Percentiles rank a stretch among this genome's conserved stretches.
These are phyloP conservation scores for Bovichtus variegatus DNA, from an alignment of 2,797 vertebrate species.

Conservation along the genomic window DNA sequence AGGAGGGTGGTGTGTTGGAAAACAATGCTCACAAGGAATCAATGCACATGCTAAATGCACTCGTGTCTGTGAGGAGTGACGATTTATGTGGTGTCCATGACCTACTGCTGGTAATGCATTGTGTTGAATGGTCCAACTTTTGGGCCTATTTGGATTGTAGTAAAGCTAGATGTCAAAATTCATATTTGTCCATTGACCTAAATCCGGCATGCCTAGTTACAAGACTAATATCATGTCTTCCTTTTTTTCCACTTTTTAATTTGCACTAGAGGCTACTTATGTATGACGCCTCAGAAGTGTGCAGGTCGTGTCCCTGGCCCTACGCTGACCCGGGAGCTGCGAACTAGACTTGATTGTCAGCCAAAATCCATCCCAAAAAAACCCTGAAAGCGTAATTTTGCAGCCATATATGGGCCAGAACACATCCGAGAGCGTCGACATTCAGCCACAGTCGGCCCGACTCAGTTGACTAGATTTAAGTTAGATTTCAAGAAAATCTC, in stretches of 20 bases:
- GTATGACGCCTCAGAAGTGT: neutral
- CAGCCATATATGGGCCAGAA: neutral
- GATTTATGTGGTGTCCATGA: slow-evolving; percentile 25
- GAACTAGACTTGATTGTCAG: neutral
- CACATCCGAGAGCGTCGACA: neutral
- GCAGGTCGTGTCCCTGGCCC: neutral
- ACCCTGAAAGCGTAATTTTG: neutral
- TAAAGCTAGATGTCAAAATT: neutral
- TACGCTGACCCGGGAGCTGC: neutral
- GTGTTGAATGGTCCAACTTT: neutral
- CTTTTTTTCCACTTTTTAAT: too few relatives aligned
- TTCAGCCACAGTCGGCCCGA: neutral
- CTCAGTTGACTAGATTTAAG: too few relatives aligned
- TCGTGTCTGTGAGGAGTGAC: slow-evolving; percentile 47
- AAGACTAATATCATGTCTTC: neutral
- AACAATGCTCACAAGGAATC: slow-evolving; percentile 71
- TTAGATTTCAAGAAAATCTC: too few relatives aligned
- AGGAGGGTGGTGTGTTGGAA: slow-evolving; percentile 56
- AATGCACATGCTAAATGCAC: slow-evolving; percentile 70
- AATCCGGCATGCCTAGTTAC: neutral
- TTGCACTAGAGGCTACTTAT: neutral
- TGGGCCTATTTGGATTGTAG: neutral
- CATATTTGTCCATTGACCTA: neutral
- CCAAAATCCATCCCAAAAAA: neutral
- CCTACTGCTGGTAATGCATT: neutral